These are phyloP conservation scores for Drosophila neotestacea DNA, from an alignment of 2,888 invertebrate species.

Conservation along the genomic window DNA sequence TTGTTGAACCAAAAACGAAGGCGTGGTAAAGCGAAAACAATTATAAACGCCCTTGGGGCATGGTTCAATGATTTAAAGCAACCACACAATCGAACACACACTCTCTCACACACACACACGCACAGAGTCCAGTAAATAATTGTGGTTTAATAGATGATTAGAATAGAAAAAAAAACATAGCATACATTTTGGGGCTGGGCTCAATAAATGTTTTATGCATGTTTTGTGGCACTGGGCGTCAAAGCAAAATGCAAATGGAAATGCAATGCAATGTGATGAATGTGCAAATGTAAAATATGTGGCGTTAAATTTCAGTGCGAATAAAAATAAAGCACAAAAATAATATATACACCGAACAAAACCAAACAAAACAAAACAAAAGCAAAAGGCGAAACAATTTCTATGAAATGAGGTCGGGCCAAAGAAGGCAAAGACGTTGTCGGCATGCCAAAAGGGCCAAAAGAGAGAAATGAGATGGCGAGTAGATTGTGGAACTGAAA, in stretches of 20 bases:
- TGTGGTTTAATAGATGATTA: slow-evolving; percentile 73
- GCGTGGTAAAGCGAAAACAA: slow-evolving; percentile 61
- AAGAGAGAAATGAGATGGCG: not conserved
- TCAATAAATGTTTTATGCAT: slow-evolving; percentile 49
- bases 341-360: slow-evolving; percentile 26
- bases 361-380: slow-evolving; percentile 20
- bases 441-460: slow-evolving; percentile 33
- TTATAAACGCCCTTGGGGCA: slow-evolving; percentile 61
- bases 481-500: slow-evolving; percentile 9
- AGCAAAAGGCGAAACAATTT: slow-evolving; percentile 38
- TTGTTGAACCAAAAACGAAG: slow-evolving; percentile 44
- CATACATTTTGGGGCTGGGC: slow-evolving; percentile 39
- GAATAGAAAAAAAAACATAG: slow-evolving; percentile 50
- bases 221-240: slow-evolving; percentile 32
- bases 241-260: slow-evolving; percentile 64
- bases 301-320: slow-evolving; percentile 74
- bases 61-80: slow-evolving; percentile 69
- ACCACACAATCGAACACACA: slow-evolving; percentile 19
- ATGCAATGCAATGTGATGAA: slow-evolving; percentile 73
- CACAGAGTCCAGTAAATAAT: slow-evolving; percentile 54
- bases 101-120: slow-evolving; percentile 9
- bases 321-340: slow-evolving; percentile 53
- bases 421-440: slow-evolving; percentile 35
- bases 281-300: slow-evolving; percentile 75
- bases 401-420: slow-evolving; percentile 62